Percentiles rank a stretch among this genome's conserved stretches.
Evolutionary conservation across 2,888 invertebrate species (phyloP).

Genomic region (Ypsolopha scabrella): DNA sequence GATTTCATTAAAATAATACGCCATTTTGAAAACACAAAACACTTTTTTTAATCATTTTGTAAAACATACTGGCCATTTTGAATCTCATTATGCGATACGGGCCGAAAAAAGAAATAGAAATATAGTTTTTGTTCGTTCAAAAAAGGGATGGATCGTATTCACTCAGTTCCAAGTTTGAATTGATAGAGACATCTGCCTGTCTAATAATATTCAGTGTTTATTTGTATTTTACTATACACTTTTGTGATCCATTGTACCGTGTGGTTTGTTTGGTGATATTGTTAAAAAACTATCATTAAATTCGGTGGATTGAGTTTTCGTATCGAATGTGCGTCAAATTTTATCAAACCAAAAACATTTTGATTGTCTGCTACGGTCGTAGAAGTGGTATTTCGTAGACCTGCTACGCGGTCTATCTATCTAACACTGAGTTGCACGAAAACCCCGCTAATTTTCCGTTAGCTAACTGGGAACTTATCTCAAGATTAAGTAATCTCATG

Average conservation of each 20-base stretch:
- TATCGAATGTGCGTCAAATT: too few species aligned
- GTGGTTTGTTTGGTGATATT: not conserved
- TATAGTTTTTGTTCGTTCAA: conserved; percentile 5
- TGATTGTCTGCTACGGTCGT: too few species aligned
- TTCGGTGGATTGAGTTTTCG: too few species aligned
- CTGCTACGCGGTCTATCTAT: too few species aligned
- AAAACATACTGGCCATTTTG: conserved; percentile 52
- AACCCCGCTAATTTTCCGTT: too few species aligned
- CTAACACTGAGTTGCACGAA: too few species aligned
- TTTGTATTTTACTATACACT: not conserved
- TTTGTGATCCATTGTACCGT: conserved; percentile 2
- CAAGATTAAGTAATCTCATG: too few species aligned
- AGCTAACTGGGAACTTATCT: too few species aligned
- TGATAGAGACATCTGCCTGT: conserved; percentile 43
- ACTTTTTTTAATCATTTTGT: conserved; percentile 18
- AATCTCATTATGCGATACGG: conserved; percentile 35
- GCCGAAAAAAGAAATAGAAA: conserved; percentile 26
- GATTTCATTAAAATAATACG: conserved; percentile 48
- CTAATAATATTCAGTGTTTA: not conserved
- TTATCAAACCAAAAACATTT: too few species aligned
- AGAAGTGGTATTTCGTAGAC: too few species aligned
- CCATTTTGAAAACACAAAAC: conserved; percentile 32
- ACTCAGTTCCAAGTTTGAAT: conserved; percentile 1
- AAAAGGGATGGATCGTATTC: conserved; percentile 1
- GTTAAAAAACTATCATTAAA: not conserved